Evolutionary conservation across 1,140 invertebrate genomes (phyloP), one percentile per base, ranked within the genome.

Genomic region (Lepidurus apus): DNA sequence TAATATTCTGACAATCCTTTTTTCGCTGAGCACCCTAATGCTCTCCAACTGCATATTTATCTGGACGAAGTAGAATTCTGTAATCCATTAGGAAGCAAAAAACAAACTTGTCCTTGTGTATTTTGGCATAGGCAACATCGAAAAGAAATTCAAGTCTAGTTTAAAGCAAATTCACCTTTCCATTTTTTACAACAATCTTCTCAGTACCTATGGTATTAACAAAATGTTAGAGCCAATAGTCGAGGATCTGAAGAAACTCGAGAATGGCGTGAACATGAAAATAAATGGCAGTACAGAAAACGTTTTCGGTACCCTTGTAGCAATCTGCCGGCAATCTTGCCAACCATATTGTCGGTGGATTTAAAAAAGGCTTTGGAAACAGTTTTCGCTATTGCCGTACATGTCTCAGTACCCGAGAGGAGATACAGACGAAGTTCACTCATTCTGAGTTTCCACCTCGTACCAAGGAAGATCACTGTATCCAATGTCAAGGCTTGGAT

Each of bases 51-150:
- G n/a, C 78, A 11, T 43, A 7, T 79, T 0, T 79, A 79, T 26
- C 34, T 75, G 13, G 78, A 79, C 42, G 75, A 79, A 75, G 74
- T 79, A 34, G 75, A 79, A 43, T 43, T 79, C 42, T 74, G 73
- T 42, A 79, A 79, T 47, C 78, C 78, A 5, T 26, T 79, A 13
- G 78, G 78, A 13, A 44, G 73, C 34, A 78, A 79, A 17, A 79
- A 74, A 17, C 78, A 79, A 79, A 53, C 44, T 79, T 26, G 78
- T 74, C 10, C 42, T 78, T 47, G 73, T 78, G 24, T 79, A 79
- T 77, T 43, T 79, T 79, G 8, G 74, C 13, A 42, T 79, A 17
- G 43, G 44, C n/a, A 79, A 79, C 42, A 21, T 76, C 17, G 34
- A 17, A n/a, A 1, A 21, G 42, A 77, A 45, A 45, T 78, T 79